Conservation (phyloP, 2,888 invertebrate genomes). For the Brachynemurus nebulosus region DNA sequence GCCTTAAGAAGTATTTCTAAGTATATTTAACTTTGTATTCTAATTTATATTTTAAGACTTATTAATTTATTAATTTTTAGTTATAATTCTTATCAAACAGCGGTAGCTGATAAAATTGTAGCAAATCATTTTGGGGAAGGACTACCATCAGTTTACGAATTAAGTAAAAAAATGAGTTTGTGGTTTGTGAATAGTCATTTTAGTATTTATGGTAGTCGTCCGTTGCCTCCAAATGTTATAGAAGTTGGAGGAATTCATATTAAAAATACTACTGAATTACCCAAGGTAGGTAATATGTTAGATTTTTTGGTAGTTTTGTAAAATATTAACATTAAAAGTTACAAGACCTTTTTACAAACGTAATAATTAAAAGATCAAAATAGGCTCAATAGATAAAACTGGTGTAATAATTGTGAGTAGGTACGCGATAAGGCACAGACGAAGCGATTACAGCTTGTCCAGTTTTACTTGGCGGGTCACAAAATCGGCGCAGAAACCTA, state of each 20-base stretch:
- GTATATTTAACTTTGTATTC: no score
- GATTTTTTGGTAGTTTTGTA: neutral
- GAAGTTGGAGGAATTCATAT: slow-evolving; percentile 43
- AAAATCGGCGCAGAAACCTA: no score
- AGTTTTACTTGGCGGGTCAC: no score
- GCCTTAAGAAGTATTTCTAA: slow-evolving; percentile 13
- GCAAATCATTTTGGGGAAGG: slow-evolving; percentile 32
- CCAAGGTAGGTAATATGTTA: slow-evolving; percentile 33
- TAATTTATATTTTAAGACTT: no score
- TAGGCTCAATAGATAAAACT: no score
- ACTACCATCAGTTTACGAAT: slow-evolving; percentile 31
- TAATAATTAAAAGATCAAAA: no score
- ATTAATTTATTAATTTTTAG: no score
- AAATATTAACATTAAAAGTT: neutral
- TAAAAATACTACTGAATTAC: slow-evolving; percentile 31
- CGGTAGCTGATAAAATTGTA: neutral
- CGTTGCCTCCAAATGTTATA: slow-evolving; percentile 37
- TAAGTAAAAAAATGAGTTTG: slow-evolving; percentile 38
- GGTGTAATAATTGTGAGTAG: no score
- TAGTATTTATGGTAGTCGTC: slow-evolving; percentile 39
- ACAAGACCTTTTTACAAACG: no score
- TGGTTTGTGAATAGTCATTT: slow-evolving; percentile 41
- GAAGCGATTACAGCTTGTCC: no score
- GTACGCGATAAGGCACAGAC: no score
- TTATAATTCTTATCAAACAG: no score